Conservation (phyloP, 2,888 invertebrate genomes). For the Synergus itoensis region DNA sequence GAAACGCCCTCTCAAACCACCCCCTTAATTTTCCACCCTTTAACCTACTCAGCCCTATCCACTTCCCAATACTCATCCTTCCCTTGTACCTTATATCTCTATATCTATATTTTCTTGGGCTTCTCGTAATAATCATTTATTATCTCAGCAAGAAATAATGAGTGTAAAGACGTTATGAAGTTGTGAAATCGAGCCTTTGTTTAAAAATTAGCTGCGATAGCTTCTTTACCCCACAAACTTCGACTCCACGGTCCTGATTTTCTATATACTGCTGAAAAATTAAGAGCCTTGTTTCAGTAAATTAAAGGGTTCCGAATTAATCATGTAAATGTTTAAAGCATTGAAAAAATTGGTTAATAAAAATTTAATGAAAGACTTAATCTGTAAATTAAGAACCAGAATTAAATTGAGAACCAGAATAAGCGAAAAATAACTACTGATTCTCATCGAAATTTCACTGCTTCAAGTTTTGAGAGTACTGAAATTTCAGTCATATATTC, state of each 20-base stretch:
- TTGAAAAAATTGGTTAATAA: not conserved
- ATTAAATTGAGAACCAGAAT: too few relatives aligned
- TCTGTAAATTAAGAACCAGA: too few relatives aligned
- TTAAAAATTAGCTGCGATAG: slow-evolving; percentile 73
- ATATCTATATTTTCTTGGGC: slow-evolving; percentile 45
- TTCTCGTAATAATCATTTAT: slow-evolving; percentile 75
- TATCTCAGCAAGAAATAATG: slow-evolving; percentile 72
- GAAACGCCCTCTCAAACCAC: slow-evolving; percentile 45
- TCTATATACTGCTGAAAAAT: not conserved
- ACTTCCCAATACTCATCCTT: slow-evolving; percentile 45
- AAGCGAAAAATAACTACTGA: too few relatives aligned
- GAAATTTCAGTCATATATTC: too few relatives aligned
- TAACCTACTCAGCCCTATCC: slow-evolving; percentile 46
- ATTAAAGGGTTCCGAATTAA: not conserved
- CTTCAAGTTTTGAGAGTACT: too few relatives aligned
- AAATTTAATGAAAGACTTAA: too few relatives aligned
- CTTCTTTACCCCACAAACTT: slow-evolving; percentile 46
- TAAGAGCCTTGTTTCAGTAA: not conserved
- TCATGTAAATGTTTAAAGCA: not conserved
- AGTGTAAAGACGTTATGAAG: slow-evolving; percentile 71
- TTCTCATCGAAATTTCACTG: too few relatives aligned
- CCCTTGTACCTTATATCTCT: slow-evolving; percentile 6
- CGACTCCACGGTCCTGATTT: not conserved
- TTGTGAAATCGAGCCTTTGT: slow-evolving; percentile 74
- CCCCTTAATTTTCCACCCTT: slow-evolving; percentile 52